phyloP scores from a whole-genome alignment of 2,113 vertebrate genomes.

The Pituophis catenifer region DNA sequence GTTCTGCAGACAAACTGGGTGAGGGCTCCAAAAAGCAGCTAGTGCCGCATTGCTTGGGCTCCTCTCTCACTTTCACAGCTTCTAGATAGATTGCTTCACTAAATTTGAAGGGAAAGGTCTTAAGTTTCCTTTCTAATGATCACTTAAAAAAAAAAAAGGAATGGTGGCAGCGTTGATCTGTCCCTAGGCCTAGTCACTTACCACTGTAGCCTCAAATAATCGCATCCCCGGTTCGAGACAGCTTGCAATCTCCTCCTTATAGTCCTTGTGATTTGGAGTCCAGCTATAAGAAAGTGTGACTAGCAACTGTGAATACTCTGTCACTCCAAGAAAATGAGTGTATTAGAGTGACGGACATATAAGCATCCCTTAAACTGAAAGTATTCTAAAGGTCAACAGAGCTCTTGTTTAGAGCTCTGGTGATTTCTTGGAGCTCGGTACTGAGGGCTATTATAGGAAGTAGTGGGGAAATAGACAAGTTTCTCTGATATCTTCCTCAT shows the following conservation, averaged over 20 bases:
- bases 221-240: neutral
- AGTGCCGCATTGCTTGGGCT: conserved; percentile 72
- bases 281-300: neutral
- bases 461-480: neutral
- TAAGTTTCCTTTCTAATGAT: conserved; percentile 77
- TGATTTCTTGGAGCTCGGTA: neutral
- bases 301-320: conserved; percentile 15
- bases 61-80: conserved; percentile 68
- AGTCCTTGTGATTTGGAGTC: neutral
- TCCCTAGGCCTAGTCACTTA: fast-evolving
- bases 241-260: conserved; percentile 2
- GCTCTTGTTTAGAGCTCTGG: neutral
- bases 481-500: neutral
- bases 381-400: neutral
- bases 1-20: conserved; percentile 99
- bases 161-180: fast-evolving
- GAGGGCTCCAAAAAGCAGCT: conserved; percentile 78
- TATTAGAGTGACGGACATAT: conserved; percentile 1
- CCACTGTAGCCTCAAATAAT: fast-evolving
- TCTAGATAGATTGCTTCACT: conserved; percentile 59
- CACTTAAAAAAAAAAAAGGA: conserved; percentile 42
- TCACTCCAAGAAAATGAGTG: conserved; percentile 13
- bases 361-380: conserved; percentile 4
- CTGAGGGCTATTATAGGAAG: neutral
- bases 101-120: conserved; percentile 59